These are phyloP conservation scores for Olivierus martensii DNA, from an alignment of 1,140 invertebrate species.

Conservation along the genomic window DNA sequence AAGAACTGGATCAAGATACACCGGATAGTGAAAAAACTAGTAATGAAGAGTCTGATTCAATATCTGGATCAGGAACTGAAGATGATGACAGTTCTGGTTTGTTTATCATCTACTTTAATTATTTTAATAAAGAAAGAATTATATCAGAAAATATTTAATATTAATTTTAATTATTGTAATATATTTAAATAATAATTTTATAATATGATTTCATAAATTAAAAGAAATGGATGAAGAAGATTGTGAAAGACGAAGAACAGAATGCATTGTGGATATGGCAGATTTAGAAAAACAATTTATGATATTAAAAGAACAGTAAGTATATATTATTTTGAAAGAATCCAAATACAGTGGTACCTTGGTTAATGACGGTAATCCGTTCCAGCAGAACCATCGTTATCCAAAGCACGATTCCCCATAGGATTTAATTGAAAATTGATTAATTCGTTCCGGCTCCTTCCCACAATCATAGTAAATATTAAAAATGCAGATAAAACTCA, in stretches of 20 bases:
- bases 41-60: conserved; percentile 24
- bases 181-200: background rate
- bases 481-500: no score
- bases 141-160: no score
- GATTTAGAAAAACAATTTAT: conserved; percentile 81
- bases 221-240: conserved; percentile 84
- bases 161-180: no score
- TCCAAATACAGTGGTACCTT: no score
- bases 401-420: no score
- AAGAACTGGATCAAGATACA: conserved; percentile 37
- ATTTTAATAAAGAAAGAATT: background rate
- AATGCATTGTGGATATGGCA: conserved; percentile 68
- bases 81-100: conserved; percentile 12
- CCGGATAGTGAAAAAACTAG: conserved; percentile 34
- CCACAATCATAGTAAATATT: no score
- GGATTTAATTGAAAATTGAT: no score
- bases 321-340: conserved; percentile 2
- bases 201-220: conserved; percentile 10
- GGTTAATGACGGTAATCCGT: no score
- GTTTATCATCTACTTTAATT: background rate
- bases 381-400: no score
- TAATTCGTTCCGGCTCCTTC: no score
- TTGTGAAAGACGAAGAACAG: conserved; percentile 63
- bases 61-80: background rate
- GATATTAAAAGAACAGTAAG: conserved; percentile 68